Conservation (phyloP, 2,888 invertebrate species). For the Augiades crinisus region DNA sequence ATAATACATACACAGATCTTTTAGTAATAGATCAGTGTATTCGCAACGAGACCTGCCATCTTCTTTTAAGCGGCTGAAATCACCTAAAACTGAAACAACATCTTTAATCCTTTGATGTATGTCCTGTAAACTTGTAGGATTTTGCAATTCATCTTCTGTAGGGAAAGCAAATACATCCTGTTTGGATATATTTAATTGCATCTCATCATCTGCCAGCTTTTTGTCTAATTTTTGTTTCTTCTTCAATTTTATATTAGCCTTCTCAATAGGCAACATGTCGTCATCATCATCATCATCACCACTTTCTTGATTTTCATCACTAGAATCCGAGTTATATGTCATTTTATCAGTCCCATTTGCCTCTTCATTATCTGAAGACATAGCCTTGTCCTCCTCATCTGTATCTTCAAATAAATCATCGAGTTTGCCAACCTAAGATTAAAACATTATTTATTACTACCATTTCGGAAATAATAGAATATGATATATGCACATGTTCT, state of each 20-base stretch:
- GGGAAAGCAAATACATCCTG: conserved; percentile 91
- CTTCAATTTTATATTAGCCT: conserved; percentile 88
- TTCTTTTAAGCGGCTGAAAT: conserved; percentile 87
- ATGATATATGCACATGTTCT: no score
- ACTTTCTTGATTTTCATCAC: conserved; percentile 51
- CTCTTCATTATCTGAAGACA: conserved; percentile 56
- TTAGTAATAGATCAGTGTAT: conserved; percentile 88
- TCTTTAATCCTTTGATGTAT: conserved; percentile 95
- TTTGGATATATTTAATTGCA: conserved; percentile 89
- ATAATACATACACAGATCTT: conserved; percentile 96
- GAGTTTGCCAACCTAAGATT: conserved; percentile 67
- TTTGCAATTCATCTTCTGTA: conserved; percentile 86
- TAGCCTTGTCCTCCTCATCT: conserved; percentile 59
- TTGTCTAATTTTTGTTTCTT: conserved; percentile 86
- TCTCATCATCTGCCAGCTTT: conserved; percentile 89
- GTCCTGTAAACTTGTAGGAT: conserved; percentile 88
- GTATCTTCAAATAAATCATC: conserved; percentile 79
- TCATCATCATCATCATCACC: conserved; percentile 74
- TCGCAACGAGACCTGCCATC: conserved; percentile 88
- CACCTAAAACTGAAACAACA: conserved; percentile 88
- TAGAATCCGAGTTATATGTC: conserved; percentile 60
- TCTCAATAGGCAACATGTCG: conserved; percentile 93
- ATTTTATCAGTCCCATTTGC: conserved; percentile 50
- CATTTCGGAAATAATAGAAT: no score
- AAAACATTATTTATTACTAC: conserved; percentile 5